Conservation (phyloP, 1,140 invertebrate species). For the Bilobella aurantiaca region DNA sequence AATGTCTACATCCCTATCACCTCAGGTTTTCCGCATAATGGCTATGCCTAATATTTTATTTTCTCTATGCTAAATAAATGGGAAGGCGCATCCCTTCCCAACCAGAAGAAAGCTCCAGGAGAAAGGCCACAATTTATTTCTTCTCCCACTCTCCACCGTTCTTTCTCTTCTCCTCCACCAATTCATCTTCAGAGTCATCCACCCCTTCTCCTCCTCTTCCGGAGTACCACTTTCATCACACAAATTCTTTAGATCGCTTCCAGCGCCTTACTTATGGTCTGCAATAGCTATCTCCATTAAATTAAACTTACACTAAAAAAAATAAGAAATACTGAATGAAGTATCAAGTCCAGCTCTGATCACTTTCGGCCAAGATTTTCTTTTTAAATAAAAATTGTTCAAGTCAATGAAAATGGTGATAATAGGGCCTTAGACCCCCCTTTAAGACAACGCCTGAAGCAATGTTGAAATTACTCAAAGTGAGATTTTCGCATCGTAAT, state of each 20-base stretch:
- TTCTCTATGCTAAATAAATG: slow-evolving; percentile 10
- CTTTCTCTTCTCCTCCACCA: neutral
- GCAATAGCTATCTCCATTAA: too few species aligned
- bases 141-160: neutral
- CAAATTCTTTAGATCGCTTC: neutral
- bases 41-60: slow-evolving; percentile 10
- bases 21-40: slow-evolving; percentile 4
- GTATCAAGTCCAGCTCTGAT: too few species aligned
- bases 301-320: too few species aligned
- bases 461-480: too few species aligned
- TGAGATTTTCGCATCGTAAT: too few species aligned
- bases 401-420: neutral
- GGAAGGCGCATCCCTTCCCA: neutral
- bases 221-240: neutral
- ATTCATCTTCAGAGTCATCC: neutral
- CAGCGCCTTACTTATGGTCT: too few species aligned
- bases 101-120: neutral
- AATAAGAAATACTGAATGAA: too few species aligned
- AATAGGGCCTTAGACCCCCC: too few species aligned
- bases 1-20: neutral
- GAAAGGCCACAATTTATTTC: slow-evolving; percentile 9
- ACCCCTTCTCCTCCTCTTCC: neutral
- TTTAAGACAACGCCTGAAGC: too few species aligned
- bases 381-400: too few species aligned
- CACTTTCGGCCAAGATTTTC: too few species aligned